A percentile compares a stretch with the other conserved stretches of the same genome.
Evolutionary conservation across 2,797 vertebrate species (phyloP).

Genomic region (Hafferia zeledoni): DNA sequence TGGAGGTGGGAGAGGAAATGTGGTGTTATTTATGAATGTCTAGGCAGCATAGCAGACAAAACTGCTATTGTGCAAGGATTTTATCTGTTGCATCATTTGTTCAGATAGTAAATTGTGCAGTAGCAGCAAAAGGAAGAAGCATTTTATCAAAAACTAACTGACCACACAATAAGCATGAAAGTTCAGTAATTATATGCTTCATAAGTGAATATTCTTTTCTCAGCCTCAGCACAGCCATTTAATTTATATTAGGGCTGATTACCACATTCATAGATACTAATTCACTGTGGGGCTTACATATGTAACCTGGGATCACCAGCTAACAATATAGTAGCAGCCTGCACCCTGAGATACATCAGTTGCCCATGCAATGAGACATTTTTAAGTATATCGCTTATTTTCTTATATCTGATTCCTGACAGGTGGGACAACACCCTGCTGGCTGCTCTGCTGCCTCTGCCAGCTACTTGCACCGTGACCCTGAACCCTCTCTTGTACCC

Average conservation of each 20-base stretch:
- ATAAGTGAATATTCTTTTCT: not conserved
- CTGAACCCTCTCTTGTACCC: not conserved
- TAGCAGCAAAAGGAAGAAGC: too few relatives aligned
- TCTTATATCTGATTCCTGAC: not conserved
- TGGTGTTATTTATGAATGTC: not conserved
- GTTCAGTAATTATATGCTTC: not conserved
- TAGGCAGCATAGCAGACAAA: not conserved
- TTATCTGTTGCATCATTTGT: not conserved
- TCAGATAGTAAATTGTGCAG: too few relatives aligned
- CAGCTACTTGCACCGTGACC: not conserved
- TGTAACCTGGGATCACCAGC: not conserved
- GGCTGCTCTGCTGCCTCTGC: not conserved
- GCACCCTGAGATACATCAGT: not conserved
- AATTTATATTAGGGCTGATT: constrained; percentile 1
- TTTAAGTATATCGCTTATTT: not conserved
- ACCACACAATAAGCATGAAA: not conserved
- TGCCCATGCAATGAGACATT: not conserved
- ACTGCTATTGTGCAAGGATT: not conserved
- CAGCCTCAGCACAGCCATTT: not conserved
- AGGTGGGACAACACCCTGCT: not conserved
- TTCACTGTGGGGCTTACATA: not conserved
- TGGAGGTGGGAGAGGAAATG: not conserved
- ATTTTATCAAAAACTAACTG: too few relatives aligned
- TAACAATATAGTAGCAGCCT: not conserved
- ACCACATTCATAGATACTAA: not conserved